phyloP scores from a whole-genome alignment of 1,140 invertebrate genomes.

The Pomacea maculata region DNA sequence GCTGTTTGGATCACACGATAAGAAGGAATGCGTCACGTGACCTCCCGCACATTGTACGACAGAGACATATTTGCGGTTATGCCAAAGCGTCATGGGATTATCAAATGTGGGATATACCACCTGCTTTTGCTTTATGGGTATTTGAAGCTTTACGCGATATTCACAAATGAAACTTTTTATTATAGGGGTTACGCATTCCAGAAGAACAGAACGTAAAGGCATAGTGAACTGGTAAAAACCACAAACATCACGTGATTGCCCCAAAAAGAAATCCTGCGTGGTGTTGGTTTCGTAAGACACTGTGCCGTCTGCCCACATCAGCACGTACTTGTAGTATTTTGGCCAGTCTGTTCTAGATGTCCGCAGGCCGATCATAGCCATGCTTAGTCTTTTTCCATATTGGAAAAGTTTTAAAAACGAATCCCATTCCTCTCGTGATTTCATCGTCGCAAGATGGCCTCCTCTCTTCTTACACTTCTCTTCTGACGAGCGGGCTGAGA shows the following conservation, averaged over 20 bases:
- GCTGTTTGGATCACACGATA: too few species aligned
- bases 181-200: not conserved
- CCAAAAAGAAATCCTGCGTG: too few species aligned
- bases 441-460: not conserved
- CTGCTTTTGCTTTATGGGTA: too few species aligned
- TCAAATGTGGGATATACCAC: too few species aligned
- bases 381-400: not conserved
- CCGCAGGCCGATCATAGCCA: not conserved
- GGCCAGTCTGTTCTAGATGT: not conserved
- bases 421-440: not conserved
- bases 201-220: not conserved
- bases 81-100: too few species aligned
- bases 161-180: not conserved
- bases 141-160: not conserved
- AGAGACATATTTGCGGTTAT: too few species aligned
- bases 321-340: not conserved
- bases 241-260: not conserved
- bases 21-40: too few species aligned
- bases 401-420: not conserved
- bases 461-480: not conserved
- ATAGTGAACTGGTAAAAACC: not conserved
- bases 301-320: conserved; percentile 7
- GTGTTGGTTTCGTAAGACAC: not conserved
- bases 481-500: not conserved
- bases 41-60: too few species aligned